Conservation (phyloP, 2,888 invertebrate species). For the Coecobrya sp. region DNA sequence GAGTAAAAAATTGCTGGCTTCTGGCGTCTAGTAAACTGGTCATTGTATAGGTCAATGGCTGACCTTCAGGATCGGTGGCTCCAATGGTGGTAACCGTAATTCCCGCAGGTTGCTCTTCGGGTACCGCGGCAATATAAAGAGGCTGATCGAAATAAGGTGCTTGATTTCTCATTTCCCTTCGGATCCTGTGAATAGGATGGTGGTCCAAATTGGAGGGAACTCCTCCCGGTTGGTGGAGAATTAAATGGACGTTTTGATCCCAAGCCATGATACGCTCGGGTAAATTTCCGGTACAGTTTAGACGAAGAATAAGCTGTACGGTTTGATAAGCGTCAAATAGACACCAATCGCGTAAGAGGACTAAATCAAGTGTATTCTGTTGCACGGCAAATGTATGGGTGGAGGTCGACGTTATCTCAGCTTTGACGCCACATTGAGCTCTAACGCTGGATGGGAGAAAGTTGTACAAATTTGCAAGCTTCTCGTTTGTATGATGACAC, state of each 20-base stretch:
- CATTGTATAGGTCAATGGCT: slow-evolving; percentile 95
- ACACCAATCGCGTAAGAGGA: slow-evolving; percentile 85
- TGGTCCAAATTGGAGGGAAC: slow-evolving; percentile 68
- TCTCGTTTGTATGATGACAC: slow-evolving; percentile 85
- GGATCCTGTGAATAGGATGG: slow-evolving; percentile 88
- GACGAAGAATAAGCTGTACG: slow-evolving; percentile 80
- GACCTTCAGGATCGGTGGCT: slow-evolving; percentile 96
- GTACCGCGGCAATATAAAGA: slow-evolving; percentile 95
- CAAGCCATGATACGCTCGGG: slow-evolving; percentile 84
- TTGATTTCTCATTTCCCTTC: slow-evolving; percentile 91
- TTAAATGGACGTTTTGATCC: slow-evolving; percentile 86
- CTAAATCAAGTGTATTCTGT: slow-evolving; percentile 82
- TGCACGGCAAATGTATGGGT: slow-evolving; percentile 85
- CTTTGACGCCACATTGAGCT: slow-evolving; percentile 81
- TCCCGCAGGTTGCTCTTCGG: slow-evolving; percentile 96
- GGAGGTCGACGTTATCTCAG: slow-evolving; percentile 65
- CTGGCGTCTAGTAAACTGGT: slow-evolving; percentile 94
- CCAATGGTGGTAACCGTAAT: slow-evolving; percentile 95
- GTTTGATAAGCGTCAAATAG: slow-evolving; percentile 85
- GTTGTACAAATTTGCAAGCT: slow-evolving; percentile 81
- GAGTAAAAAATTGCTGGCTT: slow-evolving; percentile 93
- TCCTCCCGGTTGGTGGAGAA: slow-evolving; percentile 83
- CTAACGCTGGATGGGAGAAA: slow-evolving; percentile 85
- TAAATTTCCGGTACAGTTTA: slow-evolving; percentile 81
- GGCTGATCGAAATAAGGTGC: slow-evolving; percentile 96